Percentiles rank a stretch among this genome's conserved stretches.
phyloP scores from a whole-genome alignment of 1,140 invertebrate genomes.

The Ylistrum balloti region DNA sequence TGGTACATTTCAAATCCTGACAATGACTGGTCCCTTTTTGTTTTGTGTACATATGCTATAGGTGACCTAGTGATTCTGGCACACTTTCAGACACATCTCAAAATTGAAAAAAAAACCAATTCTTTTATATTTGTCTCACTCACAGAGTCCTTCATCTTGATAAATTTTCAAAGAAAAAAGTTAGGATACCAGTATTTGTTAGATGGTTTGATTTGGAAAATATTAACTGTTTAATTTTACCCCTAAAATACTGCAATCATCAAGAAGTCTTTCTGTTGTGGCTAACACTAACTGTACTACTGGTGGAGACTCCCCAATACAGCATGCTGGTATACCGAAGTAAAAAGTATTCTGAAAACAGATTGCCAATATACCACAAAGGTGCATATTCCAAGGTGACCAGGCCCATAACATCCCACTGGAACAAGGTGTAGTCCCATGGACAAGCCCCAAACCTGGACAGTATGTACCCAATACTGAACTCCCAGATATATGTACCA shows the following conservation, averaged over 20 bases:
- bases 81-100: too few species aligned
- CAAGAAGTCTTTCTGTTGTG: neutral
- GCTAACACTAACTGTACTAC: neutral
- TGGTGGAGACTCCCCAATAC: constrained; percentile 74
- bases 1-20: too few species aligned
- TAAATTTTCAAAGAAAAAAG: too few species aligned
- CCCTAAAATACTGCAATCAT: neutral
- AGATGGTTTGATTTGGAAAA: neutral
- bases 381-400: constrained; percentile 85
- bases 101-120: too few species aligned
- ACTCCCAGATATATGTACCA: constrained; percentile 84
- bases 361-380: constrained; percentile 82
- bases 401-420: constrained; percentile 83
- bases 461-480: constrained; percentile 83
- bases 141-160: too few species aligned
- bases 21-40: too few species aligned
- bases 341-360: constrained; percentile 81
- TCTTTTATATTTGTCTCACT: too few species aligned
- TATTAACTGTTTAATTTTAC: neutral
- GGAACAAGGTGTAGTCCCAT: constrained; percentile 84
- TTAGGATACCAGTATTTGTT: too few species aligned
- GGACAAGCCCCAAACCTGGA: constrained; percentile 84
- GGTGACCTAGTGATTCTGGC: too few species aligned
- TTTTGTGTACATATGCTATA: too few species aligned
- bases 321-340: constrained; percentile 80